These are phyloP conservation scores for Monomorium pharaonis DNA, from an alignment of 1,140 invertebrate species.

Conservation along the genomic window DNA sequence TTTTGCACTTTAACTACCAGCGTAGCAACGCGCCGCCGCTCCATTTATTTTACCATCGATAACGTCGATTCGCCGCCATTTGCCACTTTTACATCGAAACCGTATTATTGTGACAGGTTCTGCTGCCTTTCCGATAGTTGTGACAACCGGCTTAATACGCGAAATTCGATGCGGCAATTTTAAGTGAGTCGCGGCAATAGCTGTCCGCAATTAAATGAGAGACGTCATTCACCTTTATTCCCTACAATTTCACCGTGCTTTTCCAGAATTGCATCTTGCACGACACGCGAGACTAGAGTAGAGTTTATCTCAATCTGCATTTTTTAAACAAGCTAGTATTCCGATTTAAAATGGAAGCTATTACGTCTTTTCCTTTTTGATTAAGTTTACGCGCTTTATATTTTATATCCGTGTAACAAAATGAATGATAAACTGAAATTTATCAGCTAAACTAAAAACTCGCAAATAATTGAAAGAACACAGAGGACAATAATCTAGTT, in stretches of 20 bases:
- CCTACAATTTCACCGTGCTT: neutral
- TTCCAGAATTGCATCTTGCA: slow-evolving; percentile 14
- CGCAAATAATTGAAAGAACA: neutral
- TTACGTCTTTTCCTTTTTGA: neutral
- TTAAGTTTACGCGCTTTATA: neutral
- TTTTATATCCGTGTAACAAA: neutral
- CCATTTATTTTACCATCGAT: slow-evolving; percentile 64
- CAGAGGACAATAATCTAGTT: neutral
- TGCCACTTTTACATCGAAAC: slow-evolving; percentile 59
- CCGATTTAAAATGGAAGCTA: neutral
- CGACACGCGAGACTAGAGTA: neutral
- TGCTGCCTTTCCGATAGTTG: slow-evolving; percentile 48
- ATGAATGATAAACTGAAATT: neutral
- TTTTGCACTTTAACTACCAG: slow-evolving; percentile 71
- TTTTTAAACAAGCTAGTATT: neutral
- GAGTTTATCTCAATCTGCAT: neutral
- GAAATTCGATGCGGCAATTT: slow-evolving; percentile 41
- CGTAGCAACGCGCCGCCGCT: slow-evolving; percentile 37
- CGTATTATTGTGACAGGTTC: slow-evolving; percentile 53
- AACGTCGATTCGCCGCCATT: slow-evolving; percentile 65
- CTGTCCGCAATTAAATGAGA: slow-evolving; percentile 53
- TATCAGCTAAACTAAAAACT: neutral
- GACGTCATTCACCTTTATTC: slow-evolving; percentile 20
- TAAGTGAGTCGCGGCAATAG: slow-evolving; percentile 35
- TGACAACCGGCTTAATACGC: slow-evolving; percentile 45